phyloP scores from a whole-genome alignment of 1,140 invertebrate species.

The Drosophila ercepeae region DNA sequence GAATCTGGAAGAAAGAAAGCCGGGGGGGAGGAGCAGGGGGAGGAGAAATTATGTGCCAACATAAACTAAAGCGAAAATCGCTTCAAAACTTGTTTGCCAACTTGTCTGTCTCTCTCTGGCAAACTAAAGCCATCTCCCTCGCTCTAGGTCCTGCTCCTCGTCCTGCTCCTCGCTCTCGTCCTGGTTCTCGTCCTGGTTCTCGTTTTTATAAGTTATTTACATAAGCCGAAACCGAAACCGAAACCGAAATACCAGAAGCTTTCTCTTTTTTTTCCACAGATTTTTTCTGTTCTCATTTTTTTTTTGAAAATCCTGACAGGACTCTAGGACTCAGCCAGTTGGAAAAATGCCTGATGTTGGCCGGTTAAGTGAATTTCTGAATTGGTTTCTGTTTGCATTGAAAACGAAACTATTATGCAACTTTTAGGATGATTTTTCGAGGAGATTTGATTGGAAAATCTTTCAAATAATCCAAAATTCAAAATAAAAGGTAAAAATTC shows the following conservation, averaged over 20 bases:
- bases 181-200: constrained; percentile 28
- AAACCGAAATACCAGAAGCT: constrained; percentile 27
- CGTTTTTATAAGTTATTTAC: constrained; percentile 68
- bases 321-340: neutral
- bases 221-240: constrained; percentile 61
- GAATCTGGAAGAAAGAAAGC: too few species aligned
- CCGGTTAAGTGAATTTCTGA: neutral
- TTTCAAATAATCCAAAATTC: too few species aligned
- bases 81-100: constrained; percentile 78
- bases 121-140: neutral
- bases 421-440: too few species aligned
- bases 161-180: constrained; percentile 19
- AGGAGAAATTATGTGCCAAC: constrained; percentile 67
- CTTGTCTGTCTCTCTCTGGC: constrained; percentile 28
- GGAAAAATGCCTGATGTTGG: neutral
- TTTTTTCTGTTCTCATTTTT: too few species aligned
- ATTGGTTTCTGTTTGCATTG: too few species aligned
- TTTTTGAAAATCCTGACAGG: constrained; percentile 2
- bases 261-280: constrained; percentile 21
- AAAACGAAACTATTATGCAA: neutral
- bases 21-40: neutral
- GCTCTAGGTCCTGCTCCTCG: too few species aligned
- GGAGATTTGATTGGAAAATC: too few species aligned
- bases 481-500: too few species aligned
- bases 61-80: constrained; percentile 74